Evolutionary conservation across 2,113 vertebrate genomes (phyloP), one percentile per base, ranked within the genome.

Genomic region (Paratilapia polleni): DNA sequence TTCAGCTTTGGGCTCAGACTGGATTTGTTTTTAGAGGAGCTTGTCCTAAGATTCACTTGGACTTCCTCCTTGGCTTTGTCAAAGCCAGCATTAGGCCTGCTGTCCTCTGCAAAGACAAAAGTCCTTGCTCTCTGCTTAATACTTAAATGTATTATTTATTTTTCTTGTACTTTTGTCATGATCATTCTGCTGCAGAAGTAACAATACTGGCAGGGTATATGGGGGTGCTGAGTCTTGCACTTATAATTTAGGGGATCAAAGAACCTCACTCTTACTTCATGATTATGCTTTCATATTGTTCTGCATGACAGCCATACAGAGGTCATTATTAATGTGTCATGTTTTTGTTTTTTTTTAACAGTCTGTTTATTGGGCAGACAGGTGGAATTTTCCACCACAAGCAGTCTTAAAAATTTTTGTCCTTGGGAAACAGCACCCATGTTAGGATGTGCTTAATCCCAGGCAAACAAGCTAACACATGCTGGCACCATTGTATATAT

Each of bases 381-480:
- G 28, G 59, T 86, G 47, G 41, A 74, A 36, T 62, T 84, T 85
- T 75, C 63, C 22, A 62, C 56, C 28, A 28, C 8, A 80, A 34
- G 1, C 14, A 17, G 49, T 62, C 8, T 2, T 34, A 4, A 14
- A 28, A 41, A 56, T 41, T 24, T 57, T 3, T 5, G 14, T 19
- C 73, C 60, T 75, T 24, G 19, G 43, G 64, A 83, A 88, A 60
- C 54, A 31, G 5, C 34, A 54, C n/a, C 49, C 41, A 61, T n/a
- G 62, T 38, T 68, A 83, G 36, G 66, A 83, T 88, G 61, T 54
- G 47, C 84, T 84, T 73, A 82, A 94, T 80, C n/a, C 64, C 59
- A 8, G 78, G 70, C 43, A 83, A 90, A 94, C 92, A 87, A 91
- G 95, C 90, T 88, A 82, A 88, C 86, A 90, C 95, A 93, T 24